Evolutionary conservation across 2,113 vertebrate genomes (phyloP).

Genomic region (Helogale parvula): DNA sequence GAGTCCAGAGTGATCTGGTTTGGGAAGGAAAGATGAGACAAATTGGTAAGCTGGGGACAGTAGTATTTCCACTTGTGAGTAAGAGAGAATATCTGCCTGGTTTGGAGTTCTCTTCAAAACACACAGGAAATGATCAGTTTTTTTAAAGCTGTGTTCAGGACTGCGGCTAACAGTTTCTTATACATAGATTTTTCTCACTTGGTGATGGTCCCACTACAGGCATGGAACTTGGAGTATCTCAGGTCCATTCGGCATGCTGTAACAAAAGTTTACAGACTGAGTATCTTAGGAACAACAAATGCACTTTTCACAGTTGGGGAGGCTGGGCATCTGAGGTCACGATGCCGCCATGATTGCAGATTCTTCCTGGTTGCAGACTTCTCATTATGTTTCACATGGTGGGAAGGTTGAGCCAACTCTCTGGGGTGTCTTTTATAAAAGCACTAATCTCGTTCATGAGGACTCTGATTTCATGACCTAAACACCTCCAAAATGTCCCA

Average conservation of each 20-base stretch:
- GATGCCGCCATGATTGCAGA: accelerated
- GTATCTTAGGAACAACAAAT: not conserved
- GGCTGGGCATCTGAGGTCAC: not conserved
- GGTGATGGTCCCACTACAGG: not conserved
- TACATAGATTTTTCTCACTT: not conserved
- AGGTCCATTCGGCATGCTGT: not conserved
- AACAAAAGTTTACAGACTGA: not conserved
- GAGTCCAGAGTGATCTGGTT: not conserved
- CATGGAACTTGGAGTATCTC: no score
- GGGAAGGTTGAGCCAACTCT: not conserved
- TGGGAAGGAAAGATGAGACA: not conserved
- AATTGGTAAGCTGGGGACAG: not conserved
- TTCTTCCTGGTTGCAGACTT: not conserved
- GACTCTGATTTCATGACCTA: not conserved
- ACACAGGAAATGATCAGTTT: not conserved
- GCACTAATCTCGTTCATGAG: not conserved
- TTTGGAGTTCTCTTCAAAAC: not conserved
- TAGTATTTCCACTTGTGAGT: not conserved
- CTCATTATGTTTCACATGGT: not conserved
- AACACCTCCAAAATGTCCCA: not conserved
- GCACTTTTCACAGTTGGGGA: not conserved
- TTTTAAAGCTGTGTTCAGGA: not conserved
- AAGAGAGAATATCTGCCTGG: not conserved
- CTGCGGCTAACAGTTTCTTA: not conserved
- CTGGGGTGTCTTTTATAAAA: not conserved